Conservation (phyloP, 2,113 vertebrate genomes). For the Hemiprocne comata region DNA sequence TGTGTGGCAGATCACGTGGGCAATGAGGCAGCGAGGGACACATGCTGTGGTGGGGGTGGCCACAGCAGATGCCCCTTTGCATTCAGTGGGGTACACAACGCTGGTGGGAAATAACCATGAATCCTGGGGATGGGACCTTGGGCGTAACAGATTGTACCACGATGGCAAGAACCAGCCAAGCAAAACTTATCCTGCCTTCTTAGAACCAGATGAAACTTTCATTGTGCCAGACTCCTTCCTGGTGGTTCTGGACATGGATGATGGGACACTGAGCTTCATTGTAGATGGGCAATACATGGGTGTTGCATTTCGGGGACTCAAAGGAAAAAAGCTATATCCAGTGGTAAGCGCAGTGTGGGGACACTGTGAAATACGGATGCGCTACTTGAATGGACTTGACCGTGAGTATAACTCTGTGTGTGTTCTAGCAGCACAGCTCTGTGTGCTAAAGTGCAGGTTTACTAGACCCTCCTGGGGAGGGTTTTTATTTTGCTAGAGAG, state of each 20-base stretch:
- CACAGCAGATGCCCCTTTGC: slow-evolving; percentile 88
- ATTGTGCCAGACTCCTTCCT: slow-evolving; percentile 96
- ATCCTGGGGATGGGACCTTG: slow-evolving; percentile 99
- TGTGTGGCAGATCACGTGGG: slow-evolving; percentile 98
- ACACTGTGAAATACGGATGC: slow-evolving; percentile 98
- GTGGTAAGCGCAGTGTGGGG: slow-evolving; percentile 98
- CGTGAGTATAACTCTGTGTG: slow-evolving; percentile 84
- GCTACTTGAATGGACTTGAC: slow-evolving; percentile 99
- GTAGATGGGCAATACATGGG: slow-evolving; percentile 98
- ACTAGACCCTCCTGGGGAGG: no score
- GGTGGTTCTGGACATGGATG: slow-evolving; percentile 98
- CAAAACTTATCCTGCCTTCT: slow-evolving; percentile 91
- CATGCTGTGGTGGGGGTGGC: slow-evolving; percentile 96
- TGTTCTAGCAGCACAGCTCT: not conserved
- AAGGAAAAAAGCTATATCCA: slow-evolving; percentile 95
- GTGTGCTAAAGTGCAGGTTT: not conserved
- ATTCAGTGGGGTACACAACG: slow-evolving; percentile 95
- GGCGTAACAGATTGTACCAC: slow-evolving; percentile 96
- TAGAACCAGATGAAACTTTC: slow-evolving; percentile 94
- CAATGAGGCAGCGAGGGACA: slow-evolving; percentile 94
- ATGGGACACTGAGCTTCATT: slow-evolving; percentile 95
- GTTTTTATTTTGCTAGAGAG: fast-evolving
- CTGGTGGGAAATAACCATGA: slow-evolving; percentile 93
- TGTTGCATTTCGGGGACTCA: slow-evolving; percentile 94
- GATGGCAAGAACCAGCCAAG: slow-evolving; percentile 95